Base-by-base conservation (phyloP, 2,888 invertebrate species). In the Apodemia duryi region DNA sequence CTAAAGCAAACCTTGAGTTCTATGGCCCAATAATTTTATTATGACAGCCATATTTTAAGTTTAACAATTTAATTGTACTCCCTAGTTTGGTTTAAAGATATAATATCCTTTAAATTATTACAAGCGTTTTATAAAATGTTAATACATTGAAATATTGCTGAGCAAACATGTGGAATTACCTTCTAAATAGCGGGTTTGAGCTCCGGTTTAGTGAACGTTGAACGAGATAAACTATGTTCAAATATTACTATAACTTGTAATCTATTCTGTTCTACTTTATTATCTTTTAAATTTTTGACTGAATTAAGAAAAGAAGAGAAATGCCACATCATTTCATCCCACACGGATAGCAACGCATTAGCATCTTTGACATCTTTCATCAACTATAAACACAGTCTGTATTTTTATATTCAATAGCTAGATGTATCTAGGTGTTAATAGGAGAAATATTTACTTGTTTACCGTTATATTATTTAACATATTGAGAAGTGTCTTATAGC, bases 61-160 rank as follows among this genome's bases (percentile, higher is more conserved):
- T 68, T 69, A 77, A 83, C 80, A 75, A 81, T 82, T 84, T 83
- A 85, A 88, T 88, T 77, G 82, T 72, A 73, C 73, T 72, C 80
- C 78, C 72, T 62, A 71, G 76, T 81, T 80, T 74, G 74, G 72
- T 78, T 82, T 73, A 75, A 73, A 74, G 75, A 74, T 82, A 71
- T 84, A 85, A 86, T 85, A 83, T 82, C 85, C 82, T 73, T 85
- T 86, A 85, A 89, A 86, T 85, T 88, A 88, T 88, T 82, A 83
- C 83, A 81, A 84, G 81, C 82, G 81, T 82, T 83, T 80, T 78
- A 80, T 79, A 79, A 76, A 79, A 80, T 77, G 78, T 77, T 88
- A 89, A 90, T 88, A 74, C 83, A 81, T 75, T 83, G 74, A 90
- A 85, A 84, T 90, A 90, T 89, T 82, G 73, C 81, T 79, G 64